phyloP scores from a whole-genome alignment of 2,113 vertebrate species.

The Archocentrus centrarchus region DNA sequence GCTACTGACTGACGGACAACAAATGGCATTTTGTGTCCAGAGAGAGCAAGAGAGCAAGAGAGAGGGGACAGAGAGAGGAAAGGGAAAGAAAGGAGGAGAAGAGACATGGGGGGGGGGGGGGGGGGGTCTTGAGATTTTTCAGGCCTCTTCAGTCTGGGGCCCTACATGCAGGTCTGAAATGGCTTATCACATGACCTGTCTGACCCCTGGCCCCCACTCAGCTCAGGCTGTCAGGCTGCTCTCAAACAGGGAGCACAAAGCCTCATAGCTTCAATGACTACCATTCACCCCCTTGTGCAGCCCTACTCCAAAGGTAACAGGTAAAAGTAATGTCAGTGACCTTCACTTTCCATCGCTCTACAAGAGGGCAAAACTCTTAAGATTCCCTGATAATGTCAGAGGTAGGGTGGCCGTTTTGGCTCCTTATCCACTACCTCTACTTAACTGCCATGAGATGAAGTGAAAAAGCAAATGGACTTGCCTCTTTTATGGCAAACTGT shows the following conservation, averaged over 20 bases:
- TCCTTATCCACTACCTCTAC: constrained; percentile 42
- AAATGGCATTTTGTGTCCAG: constrained; percentile 88
- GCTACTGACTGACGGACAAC: constrained; percentile 93
- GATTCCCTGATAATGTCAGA: constrained; percentile 75
- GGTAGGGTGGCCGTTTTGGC: constrained; percentile 60
- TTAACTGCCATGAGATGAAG: constrained; percentile 28
- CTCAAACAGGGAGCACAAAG: constrained; percentile 65
- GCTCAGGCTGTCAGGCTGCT: constrained; percentile 64
- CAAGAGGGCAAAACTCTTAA: constrained; percentile 78
- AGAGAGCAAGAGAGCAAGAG: constrained; percentile 26
- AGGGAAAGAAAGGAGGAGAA: constrained; percentile 51
- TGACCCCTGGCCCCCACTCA: constrained; percentile 73
- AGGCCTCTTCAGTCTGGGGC: constrained; percentile 66
- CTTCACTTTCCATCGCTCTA: constrained; percentile 73
- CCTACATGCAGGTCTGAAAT: constrained; percentile 70
- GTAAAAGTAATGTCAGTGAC: constrained; percentile 80
- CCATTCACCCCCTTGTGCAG: constrained; percentile 68
- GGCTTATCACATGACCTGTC: constrained; percentile 81
- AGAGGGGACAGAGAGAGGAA: constrained; percentile 43
- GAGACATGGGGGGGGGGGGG: constrained; percentile 16
- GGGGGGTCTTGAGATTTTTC: constrained; percentile 57
- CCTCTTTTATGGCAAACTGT: background rate
- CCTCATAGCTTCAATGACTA: constrained; percentile 68
- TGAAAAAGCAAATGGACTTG: constrained; percentile 1
- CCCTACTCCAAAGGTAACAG: constrained; percentile 75